Conservation (phyloP, 2,797 vertebrate genomes). For the Denticeps clupeoides region DNA sequence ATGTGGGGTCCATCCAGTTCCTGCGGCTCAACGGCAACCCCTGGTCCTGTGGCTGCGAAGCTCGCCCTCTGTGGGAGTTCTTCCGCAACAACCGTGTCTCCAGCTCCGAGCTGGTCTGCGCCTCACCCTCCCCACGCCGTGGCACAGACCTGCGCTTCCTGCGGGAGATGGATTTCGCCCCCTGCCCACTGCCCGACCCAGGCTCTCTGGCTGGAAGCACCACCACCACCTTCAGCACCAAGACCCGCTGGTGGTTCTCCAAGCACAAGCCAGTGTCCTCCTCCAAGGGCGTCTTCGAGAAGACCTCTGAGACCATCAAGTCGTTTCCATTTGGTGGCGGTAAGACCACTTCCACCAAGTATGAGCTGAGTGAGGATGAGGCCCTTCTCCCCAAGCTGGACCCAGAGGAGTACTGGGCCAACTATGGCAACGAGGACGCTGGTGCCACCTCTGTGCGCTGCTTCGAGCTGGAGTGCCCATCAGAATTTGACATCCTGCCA, state of each 20-base stretch:
- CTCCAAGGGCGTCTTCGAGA: conserved; percentile 62
- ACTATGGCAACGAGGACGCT: conserved; percentile 75
- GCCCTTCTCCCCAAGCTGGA: conserved; percentile 72
- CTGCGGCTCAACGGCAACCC: conserved; percentile 91
- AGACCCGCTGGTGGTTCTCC: conserved; percentile 66
- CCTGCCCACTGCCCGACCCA: conserved; percentile 71
- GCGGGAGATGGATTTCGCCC: conserved; percentile 78
- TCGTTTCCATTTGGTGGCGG: conserved; percentile 50
- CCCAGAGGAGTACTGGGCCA: conserved; percentile 74
- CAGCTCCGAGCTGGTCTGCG: conserved; percentile 79
- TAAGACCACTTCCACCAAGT: conserved; percentile 72
- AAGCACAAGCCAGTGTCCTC: conserved; percentile 66
- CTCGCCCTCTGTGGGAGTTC: conserved; percentile 86
- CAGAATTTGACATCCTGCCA: conserved; percentile 54
- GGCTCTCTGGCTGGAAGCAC: conserved; percentile 65
- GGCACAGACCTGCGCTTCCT: conserved; percentile 81
- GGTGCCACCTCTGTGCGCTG: conserved; percentile 58
- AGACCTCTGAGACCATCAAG: conserved; percentile 60
- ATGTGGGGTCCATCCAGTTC: conserved; percentile 82
- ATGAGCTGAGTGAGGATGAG: conserved; percentile 74
- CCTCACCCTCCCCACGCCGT: conserved; percentile 71
- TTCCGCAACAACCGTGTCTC: conserved; percentile 80
- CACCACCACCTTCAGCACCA: conserved; percentile 69
- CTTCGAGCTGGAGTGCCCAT: conserved; percentile 66
- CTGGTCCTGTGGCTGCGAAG: conserved; percentile 90